Evolutionary conservation across 2,113 vertebrate species (phyloP).

Genomic region (Ophiodon elongatus): DNA sequence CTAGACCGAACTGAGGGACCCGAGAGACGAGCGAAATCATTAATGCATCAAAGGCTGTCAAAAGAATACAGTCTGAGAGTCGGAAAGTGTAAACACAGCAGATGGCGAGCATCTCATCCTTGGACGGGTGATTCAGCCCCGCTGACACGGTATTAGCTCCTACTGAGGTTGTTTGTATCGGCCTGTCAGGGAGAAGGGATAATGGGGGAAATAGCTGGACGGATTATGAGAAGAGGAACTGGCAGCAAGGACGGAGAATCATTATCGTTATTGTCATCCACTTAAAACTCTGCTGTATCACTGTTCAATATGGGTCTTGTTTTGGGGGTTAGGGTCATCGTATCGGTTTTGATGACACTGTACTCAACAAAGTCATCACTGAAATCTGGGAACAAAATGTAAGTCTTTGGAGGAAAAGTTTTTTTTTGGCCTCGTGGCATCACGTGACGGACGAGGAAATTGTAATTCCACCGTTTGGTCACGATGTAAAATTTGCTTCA

Average conservation of each 20-base stretch:
- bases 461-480: not conserved
- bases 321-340: not conserved
- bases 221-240: constrained; percentile 59
- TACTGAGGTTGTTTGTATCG: constrained; percentile 68
- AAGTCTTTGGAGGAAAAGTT: not conserved
- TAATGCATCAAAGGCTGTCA: constrained; percentile 77
- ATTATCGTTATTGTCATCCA: not conserved
- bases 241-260: constrained; percentile 51
- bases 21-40: constrained; percentile 66
- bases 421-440: too few species aligned
- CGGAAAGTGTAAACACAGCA: constrained; percentile 69
- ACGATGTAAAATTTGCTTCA: too few species aligned
- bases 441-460: not conserved
- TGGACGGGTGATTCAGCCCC: constrained; percentile 53
- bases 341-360: not conserved
- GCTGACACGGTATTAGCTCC: constrained; percentile 65
- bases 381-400: not conserved
- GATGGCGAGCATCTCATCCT: constrained; percentile 65
- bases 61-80: constrained; percentile 62
- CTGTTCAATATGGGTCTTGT: not conserved
- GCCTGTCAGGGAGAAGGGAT: constrained; percentile 68
- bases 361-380: not conserved
- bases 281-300: not conserved
- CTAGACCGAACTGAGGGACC: constrained; percentile 52
- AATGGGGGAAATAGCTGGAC: constrained; percentile 64